Evolutionary conservation across 2,113 vertebrate species (phyloP), one percentile per base, ranked within the genome.

Genomic region (Leptodactylus fuscus): DNA sequence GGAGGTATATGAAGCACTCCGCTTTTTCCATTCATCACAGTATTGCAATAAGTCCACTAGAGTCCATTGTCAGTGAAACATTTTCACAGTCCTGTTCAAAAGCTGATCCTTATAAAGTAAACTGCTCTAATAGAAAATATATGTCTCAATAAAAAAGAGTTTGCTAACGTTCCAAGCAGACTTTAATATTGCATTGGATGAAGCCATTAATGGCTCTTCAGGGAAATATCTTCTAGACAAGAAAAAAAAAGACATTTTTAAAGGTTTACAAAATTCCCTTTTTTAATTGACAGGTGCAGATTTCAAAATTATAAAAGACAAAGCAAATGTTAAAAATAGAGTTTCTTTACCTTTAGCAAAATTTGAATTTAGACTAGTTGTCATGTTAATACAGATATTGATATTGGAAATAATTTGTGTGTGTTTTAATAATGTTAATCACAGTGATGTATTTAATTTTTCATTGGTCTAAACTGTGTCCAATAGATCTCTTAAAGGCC

Each of bases 81-180:
- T 55, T 36, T 32, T 34, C 49, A 22, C 49, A 55, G 18, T 55
- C 75, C 48, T 32, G 29, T 22, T 53, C 55, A 32, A 60, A 79
- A 79, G 8, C 34, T 79, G 55, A 51, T 36, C 10, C 53, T 79
- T 15, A 62, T 41, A 60, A 80, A 60, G n/a, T 27, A 80, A 41
- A 62, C 22, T 44, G 53, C 77, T 62, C 53, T 44, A 41, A 60
- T 60, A 55, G 53, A 80, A 60, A 60, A 27, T 36, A 79, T 79
- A 79, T 79, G 38, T 80, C 77, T 80, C 77, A 58, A 80, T 80
- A 80, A 80, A 80, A 60, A 44, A 62, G 77, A 80, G 34, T 80
- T 80, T 60, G 53, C n/a, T 44, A 80, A 80, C 38, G 53, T 60
- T 80, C 27, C 27, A 80, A 62, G 77, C 38, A 29, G 77, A 62